Conservation (phyloP, 2,797 vertebrate genomes). For the Schizopygopsis pylzovi region DNA sequence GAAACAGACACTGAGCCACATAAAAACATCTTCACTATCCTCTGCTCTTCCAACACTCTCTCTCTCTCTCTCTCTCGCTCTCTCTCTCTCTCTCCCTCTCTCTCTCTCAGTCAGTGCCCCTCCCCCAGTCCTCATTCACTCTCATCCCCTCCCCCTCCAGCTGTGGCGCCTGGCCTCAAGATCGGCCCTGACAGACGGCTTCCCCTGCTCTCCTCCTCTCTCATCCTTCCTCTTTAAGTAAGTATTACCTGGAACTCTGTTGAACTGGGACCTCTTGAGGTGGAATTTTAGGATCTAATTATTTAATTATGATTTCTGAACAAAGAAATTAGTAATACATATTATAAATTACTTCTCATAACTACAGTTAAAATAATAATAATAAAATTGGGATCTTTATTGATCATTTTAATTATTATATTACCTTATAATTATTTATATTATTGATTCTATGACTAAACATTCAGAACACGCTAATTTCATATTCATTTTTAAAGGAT, state of each 20-base stretch:
- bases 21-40: slow-evolving; percentile 55
- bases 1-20: slow-evolving; percentile 62
- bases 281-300: background rate
- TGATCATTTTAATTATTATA: background rate
- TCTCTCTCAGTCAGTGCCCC: slow-evolving; percentile 49
- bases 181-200: slow-evolving; percentile 52
- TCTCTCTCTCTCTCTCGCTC: slow-evolving; percentile 68
- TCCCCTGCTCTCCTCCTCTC: slow-evolving; percentile 32
- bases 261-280: background rate
- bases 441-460: background rate
- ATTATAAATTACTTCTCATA: background rate
- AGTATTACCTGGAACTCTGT: slow-evolving; percentile 21
- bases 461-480: background rate
- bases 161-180: slow-evolving; percentile 58
- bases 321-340: background rate
- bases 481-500: background rate
- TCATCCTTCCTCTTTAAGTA: slow-evolving; percentile 20
- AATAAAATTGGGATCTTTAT: background rate
- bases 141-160: slow-evolving; percentile 67
- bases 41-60: slow-evolving; percentile 65
- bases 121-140: slow-evolving; percentile 65
- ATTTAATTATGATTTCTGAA: background rate
- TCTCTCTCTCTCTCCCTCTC: slow-evolving; percentile 65
- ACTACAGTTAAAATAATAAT: background rate
- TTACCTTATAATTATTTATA: background rate